phyloP scores from a whole-genome alignment of 1,140 invertebrate species.

The Delia radicum region DNA sequence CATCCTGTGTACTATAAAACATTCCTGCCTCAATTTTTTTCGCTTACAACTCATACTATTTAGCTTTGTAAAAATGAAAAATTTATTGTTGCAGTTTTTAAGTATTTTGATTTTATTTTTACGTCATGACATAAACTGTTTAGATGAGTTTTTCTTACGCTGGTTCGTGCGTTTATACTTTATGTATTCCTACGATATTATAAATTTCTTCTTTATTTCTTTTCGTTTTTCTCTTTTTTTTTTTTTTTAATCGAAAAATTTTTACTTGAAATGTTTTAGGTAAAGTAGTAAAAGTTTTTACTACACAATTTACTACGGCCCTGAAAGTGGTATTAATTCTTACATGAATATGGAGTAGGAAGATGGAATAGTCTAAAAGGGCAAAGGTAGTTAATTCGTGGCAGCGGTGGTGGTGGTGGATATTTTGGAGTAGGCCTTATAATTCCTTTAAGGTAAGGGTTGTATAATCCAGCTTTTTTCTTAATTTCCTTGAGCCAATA shows the following conservation, averaged over 20 bases:
- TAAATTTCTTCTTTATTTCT: neutral
- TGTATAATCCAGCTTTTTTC: neutral
- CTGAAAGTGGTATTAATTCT: neutral
- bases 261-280: slow-evolving; percentile 54
- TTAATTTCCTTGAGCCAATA: slow-evolving; percentile 4
- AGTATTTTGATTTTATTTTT: slow-evolving; percentile 55
- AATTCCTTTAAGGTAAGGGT: neutral
- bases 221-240: neutral
- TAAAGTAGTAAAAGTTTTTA: slow-evolving; percentile 35
- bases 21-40: neutral
- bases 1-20: neutral
- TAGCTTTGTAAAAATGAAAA: slow-evolving; percentile 7
- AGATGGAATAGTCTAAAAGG: too few relatives aligned
- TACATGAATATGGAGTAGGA: neutral
- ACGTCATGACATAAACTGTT: slow-evolving; percentile 54
- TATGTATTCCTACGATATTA: neutral
- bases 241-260: slow-evolving; percentile 51
- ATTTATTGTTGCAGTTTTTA: slow-evolving; percentile 51
- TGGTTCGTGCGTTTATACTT: neutral
- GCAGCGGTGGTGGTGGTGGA: neutral
- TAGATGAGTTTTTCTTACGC: slow-evolving; percentile 51
- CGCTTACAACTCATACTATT: neutral
- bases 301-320: slow-evolving; percentile 15
- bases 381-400: neutral
- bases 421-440: neutral